Evolutionary conservation across 1,140 invertebrate species (phyloP), one percentile per base, ranked within the genome.

Genomic region (Trichonephila clavata): DNA sequence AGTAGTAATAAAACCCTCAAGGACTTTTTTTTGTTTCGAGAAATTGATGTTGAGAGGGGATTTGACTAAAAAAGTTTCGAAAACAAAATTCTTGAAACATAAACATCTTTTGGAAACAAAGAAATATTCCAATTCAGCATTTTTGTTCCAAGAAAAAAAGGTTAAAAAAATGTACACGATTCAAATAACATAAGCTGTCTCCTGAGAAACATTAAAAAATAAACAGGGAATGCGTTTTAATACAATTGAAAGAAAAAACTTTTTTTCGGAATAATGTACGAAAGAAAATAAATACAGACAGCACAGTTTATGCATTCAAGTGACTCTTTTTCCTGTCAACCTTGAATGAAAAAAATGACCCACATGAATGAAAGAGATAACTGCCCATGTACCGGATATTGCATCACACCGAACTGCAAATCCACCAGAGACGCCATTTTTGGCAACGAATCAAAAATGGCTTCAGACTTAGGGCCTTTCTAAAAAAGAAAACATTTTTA

Each of bases 321-420:
- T 7, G 71, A 77, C 71, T 63, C 27, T 27, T 77, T 77, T 77
- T 77, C 71, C 71, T 77, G 10, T 32, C 71, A 77, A 77, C 71
- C 71, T 77, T 77, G 71, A 18, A 77, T 7, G 27, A 32, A 77
- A 77, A 77, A 77, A 77, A 77, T 77, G 71, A 77, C 71, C 71
- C 71, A 77, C 71, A 77, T 27, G 32, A 77, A 14, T 39, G 71
- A 77, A 39, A 77, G 71, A 77, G 71, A 77, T 77, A 77, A 32
- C 71, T 39, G 71, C 71, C 24, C 0, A 24, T 24, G 65, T 27
- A 77, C 71, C 71, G 71, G 71, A 77, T 77, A 77, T 77, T 77
- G 71, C 71, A 77, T 77, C 71, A 77, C 27, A 32, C 27, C 0
- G 3, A 39, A 77, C 14, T 32, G 32, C 71, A 77, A 77, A 39